A percentile compares a stretch with the other conserved stretches of the same genome.
phyloP scores from a whole-genome alignment of 2,888 invertebrate genomes.

The Sphinx pinastri region DNA sequence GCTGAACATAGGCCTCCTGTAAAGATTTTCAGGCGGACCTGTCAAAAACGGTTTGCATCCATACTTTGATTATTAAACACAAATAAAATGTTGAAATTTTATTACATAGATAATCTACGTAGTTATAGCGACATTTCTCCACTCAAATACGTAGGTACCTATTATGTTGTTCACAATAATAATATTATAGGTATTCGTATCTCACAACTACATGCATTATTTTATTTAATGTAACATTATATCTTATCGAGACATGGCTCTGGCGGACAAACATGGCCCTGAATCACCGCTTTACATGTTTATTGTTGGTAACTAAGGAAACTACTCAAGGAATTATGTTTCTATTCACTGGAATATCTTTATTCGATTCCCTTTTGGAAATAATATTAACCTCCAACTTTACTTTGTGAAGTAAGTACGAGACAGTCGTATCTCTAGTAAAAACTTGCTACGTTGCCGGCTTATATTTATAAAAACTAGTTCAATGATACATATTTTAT shows the following conservation, averaged over 20 bases:
- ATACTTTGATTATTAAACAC: too few species aligned
- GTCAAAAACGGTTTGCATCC: too few species aligned
- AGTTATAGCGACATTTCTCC: too few species aligned
- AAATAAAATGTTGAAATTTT: too few species aligned
- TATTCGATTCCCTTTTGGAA: conserved; percentile 8
- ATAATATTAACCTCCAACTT: background rate
- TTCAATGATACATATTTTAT: too few species aligned
- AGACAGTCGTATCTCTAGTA: too few species aligned
- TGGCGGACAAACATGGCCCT: conserved; percentile 43
- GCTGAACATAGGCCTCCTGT: too few species aligned
- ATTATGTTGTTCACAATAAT: conserved; percentile 2
- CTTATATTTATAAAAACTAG: too few species aligned
- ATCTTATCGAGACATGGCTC: conserved; percentile 32
- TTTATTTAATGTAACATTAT: conserved; percentile 10
- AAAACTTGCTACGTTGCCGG: too few species aligned
- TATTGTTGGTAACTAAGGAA: conserved; percentile 34
- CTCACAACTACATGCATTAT: conserved; percentile 8
- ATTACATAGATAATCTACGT: too few species aligned
- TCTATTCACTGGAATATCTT: conserved; percentile 25
- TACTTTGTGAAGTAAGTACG: background rate
- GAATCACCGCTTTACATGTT: conserved; percentile 41
- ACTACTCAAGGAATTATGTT: conserved; percentile 22
- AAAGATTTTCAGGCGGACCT: too few species aligned
- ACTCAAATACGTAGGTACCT: too few species aligned
- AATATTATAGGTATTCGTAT: conserved; percentile 5